Percentiles rank a stretch among this genome's conserved stretches.
These are phyloP conservation scores for Minunthozetes semirufus DNA, from an alignment of 2,888 invertebrate genomes.

Conservation along the genomic window DNA sequence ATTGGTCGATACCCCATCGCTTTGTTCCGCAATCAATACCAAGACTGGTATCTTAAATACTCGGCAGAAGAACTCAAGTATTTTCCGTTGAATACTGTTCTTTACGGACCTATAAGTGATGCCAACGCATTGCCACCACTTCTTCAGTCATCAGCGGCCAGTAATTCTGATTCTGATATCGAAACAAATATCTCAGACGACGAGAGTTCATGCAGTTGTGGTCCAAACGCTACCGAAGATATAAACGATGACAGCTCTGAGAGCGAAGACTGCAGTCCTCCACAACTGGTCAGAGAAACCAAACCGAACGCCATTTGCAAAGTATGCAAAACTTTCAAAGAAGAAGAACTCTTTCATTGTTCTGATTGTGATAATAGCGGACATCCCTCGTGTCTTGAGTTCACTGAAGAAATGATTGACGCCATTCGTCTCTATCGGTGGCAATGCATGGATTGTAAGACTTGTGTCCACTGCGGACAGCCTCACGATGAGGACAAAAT, in stretches of 20 bases:
- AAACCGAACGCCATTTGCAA: constrained; percentile 41
- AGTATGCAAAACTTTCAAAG: constrained; percentile 46
- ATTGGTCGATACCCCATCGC: constrained; percentile 72
- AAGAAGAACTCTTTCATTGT: constrained; percentile 57
- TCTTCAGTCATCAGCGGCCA: constrained; percentile 21
- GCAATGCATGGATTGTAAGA: constrained; percentile 91
- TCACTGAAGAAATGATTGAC: constrained; percentile 71
- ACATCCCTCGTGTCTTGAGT: constrained; percentile 80
- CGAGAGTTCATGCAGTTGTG: constrained; percentile 34
- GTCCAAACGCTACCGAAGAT: constrained; percentile 40
- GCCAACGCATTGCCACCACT: constrained; percentile 35
- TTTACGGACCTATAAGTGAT: constrained; percentile 55
- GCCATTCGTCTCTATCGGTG: constrained; percentile 78
- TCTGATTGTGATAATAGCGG: constrained; percentile 58
- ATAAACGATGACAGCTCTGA: constrained; percentile 39
- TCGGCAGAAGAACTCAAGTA: constrained; percentile 77
- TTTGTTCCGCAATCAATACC: constrained; percentile 92
- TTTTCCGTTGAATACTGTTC: constrained; percentile 83
- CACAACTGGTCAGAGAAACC: constrained; percentile 13
- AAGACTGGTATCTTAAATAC: constrained; percentile 73
- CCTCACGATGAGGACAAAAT: constrained; percentile 79
- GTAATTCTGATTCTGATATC: constrained; percentile 52
- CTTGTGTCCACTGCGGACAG: constrained; percentile 73
- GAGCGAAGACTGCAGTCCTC: constrained; percentile 23
- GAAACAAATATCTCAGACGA: constrained; percentile 42